A percentile compares a stretch with the other conserved stretches of the same genome.
Evolutionary conservation across 2,888 invertebrate genomes (phyloP).

Genomic region (Netelia virgata): DNA sequence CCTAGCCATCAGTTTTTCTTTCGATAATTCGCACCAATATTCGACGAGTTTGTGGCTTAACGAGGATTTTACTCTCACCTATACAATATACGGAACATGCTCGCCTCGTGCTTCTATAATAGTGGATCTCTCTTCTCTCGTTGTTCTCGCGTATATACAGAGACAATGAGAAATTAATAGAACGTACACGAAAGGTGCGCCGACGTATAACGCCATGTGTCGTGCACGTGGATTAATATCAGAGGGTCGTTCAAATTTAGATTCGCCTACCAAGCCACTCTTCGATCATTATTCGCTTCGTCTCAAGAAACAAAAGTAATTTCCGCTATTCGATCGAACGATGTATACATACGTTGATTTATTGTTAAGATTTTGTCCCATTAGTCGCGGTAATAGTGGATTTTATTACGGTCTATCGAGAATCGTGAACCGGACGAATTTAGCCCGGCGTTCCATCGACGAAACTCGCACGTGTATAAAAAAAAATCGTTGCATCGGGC

Average conservation of each 20-base stretch:
- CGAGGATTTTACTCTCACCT: neutral
- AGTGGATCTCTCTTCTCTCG: neutral
- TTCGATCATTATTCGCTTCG: neutral
- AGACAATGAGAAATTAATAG: conserved; percentile 20
- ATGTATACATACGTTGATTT: neutral
- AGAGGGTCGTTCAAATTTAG: conserved; percentile 13
- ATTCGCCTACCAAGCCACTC: conserved; percentile 11
- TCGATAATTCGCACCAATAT: neutral
- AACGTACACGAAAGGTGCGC: neutral
- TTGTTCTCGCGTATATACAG: neutral
- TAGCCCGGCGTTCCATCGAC: conserved; percentile 10
- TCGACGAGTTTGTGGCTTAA: neutral
- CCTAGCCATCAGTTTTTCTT: neutral
- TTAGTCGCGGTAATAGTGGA: too few species aligned
- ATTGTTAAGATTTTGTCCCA: too few species aligned
- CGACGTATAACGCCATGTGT: conserved; percentile 25
- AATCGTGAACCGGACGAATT: neutral
- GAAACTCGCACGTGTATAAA: conserved; percentile 4
- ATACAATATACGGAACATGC: neutral
- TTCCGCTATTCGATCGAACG: neutral
- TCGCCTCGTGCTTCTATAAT: neutral
- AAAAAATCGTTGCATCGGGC: conserved; percentile 6
- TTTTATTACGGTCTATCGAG: too few species aligned
- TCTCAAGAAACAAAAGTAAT: neutral
- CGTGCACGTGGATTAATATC: conserved; percentile 20